Evolutionary conservation across 1,140 invertebrate species (phyloP), one percentile per base, ranked within the genome.

Genomic region (Spodoptera frugiperda): DNA sequence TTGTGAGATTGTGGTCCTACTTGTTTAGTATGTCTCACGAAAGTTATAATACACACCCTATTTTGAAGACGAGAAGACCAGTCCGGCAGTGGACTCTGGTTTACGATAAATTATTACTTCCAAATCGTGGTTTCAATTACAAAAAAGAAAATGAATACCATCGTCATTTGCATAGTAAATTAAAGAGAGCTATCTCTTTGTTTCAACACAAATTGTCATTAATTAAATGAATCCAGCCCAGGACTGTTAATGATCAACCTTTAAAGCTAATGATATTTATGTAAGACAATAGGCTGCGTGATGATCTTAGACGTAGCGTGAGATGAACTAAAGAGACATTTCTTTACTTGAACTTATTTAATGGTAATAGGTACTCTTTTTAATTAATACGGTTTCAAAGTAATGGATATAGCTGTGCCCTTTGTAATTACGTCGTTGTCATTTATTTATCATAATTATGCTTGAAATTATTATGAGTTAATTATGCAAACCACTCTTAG

Each of bases 151-250:
- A 63, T 63, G 44, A 65, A 48, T 65, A 11, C 10, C 44, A 48
- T 39, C 30, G 61, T 2, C 17, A 65, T 65, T 65, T 65, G 44
- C 61, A 65, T 48, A 48, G 12, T 46, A 46, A 19, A 65, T 65
- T 15, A 61, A 39, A 12, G 8, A 61, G 2, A 15, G 44, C 44
- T 21, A 46, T 65, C 44, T 46, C 61, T 65, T 48, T 65, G 39
- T 65, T 65, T 2, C 17, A 65, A 48, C 21, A 65, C 61, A 46
- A 65, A 65, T 65, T 65, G 44, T 11, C 17, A 4, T 46, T 46
- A 48, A 65, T 65, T 65, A 48, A 65, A 65, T 48, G 61, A 21
- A 65, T 14, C 46, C 17, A 65, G 44, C 19, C 39, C 12, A 65
- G 19, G 39, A 46, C 44, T 65, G 21, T 65, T 14, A 39, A 65